Evolutionary conservation across 2,888 invertebrate genomes (phyloP).

Genomic region (Emmelina monodactyla): DNA sequence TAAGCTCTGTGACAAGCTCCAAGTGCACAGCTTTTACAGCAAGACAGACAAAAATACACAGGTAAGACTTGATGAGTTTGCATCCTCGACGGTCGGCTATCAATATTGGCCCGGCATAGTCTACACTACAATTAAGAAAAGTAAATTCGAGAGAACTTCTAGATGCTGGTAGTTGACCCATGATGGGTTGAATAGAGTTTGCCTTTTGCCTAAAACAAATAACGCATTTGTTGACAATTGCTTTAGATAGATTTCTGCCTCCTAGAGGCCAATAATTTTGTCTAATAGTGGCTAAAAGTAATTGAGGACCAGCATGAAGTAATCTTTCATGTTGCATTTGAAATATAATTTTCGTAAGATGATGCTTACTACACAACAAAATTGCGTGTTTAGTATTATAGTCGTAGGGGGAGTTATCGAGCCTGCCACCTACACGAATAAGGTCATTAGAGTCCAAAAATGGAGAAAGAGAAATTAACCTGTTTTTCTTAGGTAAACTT

Average conservation of each 20-base stretch:
- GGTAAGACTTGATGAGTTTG: conserved; percentile 11
- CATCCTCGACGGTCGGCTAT: conserved; percentile 11
- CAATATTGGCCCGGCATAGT: conserved; percentile 14
- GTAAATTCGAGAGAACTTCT: conserved; percentile 4
- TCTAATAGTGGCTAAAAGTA: background rate
- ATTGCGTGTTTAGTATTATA: background rate
- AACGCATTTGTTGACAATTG: background rate
- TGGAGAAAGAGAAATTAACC: background rate
- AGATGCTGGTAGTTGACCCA: background rate
- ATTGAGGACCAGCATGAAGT: background rate
- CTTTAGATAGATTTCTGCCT: background rate
- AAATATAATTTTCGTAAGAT: background rate
- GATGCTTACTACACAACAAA: background rate
- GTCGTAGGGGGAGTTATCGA: background rate
- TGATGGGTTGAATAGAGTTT: background rate
- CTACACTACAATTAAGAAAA: conserved; percentile 10
- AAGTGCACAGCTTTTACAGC: conserved; percentile 14
- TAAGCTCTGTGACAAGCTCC: conserved; percentile 16
- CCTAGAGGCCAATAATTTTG: background rate
- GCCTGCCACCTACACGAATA: background rate
- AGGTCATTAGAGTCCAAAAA: background rate
- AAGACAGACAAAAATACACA: conserved; percentile 12
- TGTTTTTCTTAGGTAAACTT: background rate
- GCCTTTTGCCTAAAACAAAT: background rate
- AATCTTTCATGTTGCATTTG: background rate